phyloP scores from a whole-genome alignment of 2,888 invertebrate species.

The Drosophila merina region DNA sequence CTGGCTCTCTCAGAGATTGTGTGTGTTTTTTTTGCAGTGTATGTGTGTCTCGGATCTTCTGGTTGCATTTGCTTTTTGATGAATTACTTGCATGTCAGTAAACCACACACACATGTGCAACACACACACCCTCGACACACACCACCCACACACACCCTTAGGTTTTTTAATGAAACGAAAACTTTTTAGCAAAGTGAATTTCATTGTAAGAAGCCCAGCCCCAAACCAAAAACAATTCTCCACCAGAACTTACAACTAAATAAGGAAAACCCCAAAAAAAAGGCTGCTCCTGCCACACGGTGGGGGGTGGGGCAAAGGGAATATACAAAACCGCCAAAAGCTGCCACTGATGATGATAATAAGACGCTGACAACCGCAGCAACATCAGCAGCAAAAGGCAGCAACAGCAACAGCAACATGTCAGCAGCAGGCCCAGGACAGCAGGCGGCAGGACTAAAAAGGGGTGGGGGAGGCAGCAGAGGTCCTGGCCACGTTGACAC shows the following conservation, averaged over 20 bases:
- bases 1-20: conserved; percentile 31
- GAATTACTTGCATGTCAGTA: conserved; percentile 76
- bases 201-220: conserved; percentile 68
- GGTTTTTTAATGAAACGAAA: conserved; percentile 79
- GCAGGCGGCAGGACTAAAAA: too few relatives aligned
- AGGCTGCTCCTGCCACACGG: conserved; percentile 1
- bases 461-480: not conserved
- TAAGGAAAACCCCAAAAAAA: conserved; percentile 6
- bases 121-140: conserved; percentile 4
- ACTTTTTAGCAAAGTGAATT: conserved; percentile 80
- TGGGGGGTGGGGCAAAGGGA: not conserved
- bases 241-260: conserved; percentile 38
- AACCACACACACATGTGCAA: conserved; percentile 47
- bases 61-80: conserved; percentile 75
- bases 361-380: conserved; percentile 77
- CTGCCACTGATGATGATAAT: conserved; percentile 81
- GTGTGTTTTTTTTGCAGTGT: conserved; percentile 7
- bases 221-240: conserved; percentile 28
- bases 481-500: conserved; percentile 69
- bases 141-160: conserved; percentile 3
- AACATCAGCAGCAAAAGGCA: conserved; percentile 46
- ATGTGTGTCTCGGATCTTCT: conserved; percentile 34
- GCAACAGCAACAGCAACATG: conserved; percentile 32
- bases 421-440: conserved; percentile 13
- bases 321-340: conserved; percentile 74